A percentile compares a stretch with the other conserved stretches of the same genome.
Evolutionary conservation across 2,797 vertebrate genomes (phyloP).

Genomic region (Linurgus olivaceus): DNA sequence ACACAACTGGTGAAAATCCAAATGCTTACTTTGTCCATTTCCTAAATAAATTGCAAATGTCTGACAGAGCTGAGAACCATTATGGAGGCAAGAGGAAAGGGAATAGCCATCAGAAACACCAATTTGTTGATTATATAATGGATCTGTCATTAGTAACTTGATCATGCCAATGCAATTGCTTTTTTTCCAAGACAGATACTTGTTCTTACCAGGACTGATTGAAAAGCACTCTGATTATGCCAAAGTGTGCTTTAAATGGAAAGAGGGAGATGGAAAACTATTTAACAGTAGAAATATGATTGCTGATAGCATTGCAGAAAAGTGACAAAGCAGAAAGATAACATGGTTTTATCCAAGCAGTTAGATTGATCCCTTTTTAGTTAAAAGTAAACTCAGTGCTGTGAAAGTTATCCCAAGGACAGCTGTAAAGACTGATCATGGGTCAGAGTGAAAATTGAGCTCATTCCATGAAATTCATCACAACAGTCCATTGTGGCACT

Average conservation of each 20-base stretch:
- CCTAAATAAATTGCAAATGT: background rate
- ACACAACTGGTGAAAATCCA: background rate
- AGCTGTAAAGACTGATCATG: background rate
- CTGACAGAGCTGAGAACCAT: background rate
- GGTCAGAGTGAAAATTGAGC: background rate
- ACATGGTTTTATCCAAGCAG: background rate
- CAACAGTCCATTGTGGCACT: background rate
- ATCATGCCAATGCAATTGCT: background rate
- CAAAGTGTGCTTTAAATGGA: background rate
- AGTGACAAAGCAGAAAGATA: background rate
- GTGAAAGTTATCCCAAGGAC: background rate
- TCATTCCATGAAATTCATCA: background rate
- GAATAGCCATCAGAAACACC: background rate
- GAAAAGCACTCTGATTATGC: background rate
- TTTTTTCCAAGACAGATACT: background rate
- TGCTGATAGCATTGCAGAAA: background rate
- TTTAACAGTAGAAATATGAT: background rate
- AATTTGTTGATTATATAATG: constrained; percentile 4
- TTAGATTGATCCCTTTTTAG: background rate
- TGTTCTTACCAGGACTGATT: background rate
- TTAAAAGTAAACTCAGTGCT: background rate
- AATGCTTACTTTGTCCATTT: background rate
- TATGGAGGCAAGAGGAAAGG: background rate
- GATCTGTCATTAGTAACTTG: background rate
- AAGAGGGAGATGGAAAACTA: background rate